Evolutionary conservation across 2,888 invertebrate genomes (phyloP), one percentile per base, ranked within the genome.

Genomic region (Suillia variegata): DNA sequence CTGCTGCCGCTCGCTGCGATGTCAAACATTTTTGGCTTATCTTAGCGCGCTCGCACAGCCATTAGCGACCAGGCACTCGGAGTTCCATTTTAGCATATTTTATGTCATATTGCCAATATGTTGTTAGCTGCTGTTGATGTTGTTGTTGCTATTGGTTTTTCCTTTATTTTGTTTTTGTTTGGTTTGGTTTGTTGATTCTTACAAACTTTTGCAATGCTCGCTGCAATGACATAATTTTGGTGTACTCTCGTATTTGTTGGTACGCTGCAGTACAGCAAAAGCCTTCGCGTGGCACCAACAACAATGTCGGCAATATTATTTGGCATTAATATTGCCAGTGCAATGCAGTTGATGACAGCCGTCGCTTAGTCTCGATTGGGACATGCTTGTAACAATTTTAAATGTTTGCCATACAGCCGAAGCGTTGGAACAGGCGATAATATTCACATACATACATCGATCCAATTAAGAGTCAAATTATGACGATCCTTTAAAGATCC

Each of bases 171-270:
- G n/a, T n/a, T n/a, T n/a, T n/a, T n/a, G n/a, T n/a, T n/a, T n/a
- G n/a, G n/a, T n/a, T n/a, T n/a, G n/a, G n/a, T n/a, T n/a, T n/a
- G n/a, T n/a, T n/a, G n/a, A n/a, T n/a, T n/a, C n/a, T n/a, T n/a
- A n/a, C 6, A 4, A 38, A 38, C 38, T 13, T n/a, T 38, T 38
- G 38, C 38, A 8, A 56, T 56, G 22, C 20, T 6, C 45, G 47
- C 15, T 47, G 51, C 48, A 52, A 20, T 18, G 52, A 13, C 57
- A 47, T 57, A 52, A 57, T 52, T 38, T 52, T 26, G 6, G n/a
- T 38, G n/a, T 8, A 13, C 3, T n/a, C 6, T 10, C n/a, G 38
- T n/a, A 38, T 13, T 13, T 8, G n/a, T 8, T 10, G 3, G 38
- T 31, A 12, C 31, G 12, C 12, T 12, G 31, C 31, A 8, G 6